Evolutionary conservation across 1,140 invertebrate genomes (phyloP), one percentile per base, ranked within the genome.

Genomic region (Lepidostoma basale): DNA sequence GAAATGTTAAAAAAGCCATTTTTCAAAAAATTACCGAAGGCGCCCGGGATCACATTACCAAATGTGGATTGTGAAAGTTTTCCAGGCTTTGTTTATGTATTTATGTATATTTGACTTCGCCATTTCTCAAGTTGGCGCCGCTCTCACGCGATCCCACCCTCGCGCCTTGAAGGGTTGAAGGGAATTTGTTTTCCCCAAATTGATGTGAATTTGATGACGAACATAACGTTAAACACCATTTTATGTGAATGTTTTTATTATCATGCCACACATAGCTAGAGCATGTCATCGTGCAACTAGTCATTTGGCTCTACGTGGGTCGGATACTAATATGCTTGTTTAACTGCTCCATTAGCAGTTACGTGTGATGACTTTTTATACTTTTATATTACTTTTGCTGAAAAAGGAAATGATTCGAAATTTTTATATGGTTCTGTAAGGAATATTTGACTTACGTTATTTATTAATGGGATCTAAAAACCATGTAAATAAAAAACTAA

Each of bases 101-200:
- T 28, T 54, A 28, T 54, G 23, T 33, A 54, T 67, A 47, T 59
- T 58, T 67, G 67, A 30, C 65, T 40, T 68, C 54, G 69, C 62
- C 64, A 67, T 71, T 71, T 59, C 42, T 71, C 65, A 71, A 42
- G 40, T 65, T 68, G 69, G 49, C 69, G 60, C 64, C 44, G 20
- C 14, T 6, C 12, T 25, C 68, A 70, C 68, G 68, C 68, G 58
- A 70, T 66, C 30, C 58, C 23, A 9, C 56, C 68, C 58, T 42
- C 12, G 26, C 42, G 14, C 20, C n/a, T 16, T 54, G 49, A 54
- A 54, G 49, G 49, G 49, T 54, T 54, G 49, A 14, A 28, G 45
- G 49, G 26, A 54, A 54, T 54, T 54, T 54, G 49, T 54, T 54
- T 54, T 26, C 49, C 49, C 20, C 20, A 54, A 54, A 54, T 54